phyloP scores from a whole-genome alignment of 2,797 vertebrate species.

The Typhlichthys eigenmanni region DNA sequence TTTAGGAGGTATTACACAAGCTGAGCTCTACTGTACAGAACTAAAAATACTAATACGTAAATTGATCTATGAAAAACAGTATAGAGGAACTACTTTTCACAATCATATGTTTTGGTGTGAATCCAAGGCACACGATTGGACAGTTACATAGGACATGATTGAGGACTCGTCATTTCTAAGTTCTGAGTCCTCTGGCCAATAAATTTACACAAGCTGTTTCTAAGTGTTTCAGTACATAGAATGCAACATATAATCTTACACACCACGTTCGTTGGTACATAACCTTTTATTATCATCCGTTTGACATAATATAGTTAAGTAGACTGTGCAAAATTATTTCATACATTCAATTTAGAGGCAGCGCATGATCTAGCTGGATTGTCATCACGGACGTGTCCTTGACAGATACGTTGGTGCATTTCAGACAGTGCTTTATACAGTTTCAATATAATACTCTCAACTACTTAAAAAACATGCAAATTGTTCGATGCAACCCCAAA shows the following conservation, averaged over 20 bases:
- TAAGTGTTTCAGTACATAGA: too few relatives aligned
- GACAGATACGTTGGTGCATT: slow-evolving; percentile 2
- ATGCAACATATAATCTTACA: not conserved
- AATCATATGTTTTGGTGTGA: not conserved
- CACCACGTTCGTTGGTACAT: slow-evolving; percentile 15
- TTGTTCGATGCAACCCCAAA: slow-evolving; percentile 11
- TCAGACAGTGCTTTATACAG: slow-evolving; percentile 6
- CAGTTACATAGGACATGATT: not conserved
- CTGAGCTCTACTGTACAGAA: not conserved
- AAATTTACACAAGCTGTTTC: not conserved
- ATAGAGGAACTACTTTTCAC: too few relatives aligned
- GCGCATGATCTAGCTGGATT: slow-evolving; percentile 11
- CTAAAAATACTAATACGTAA: not conserved
- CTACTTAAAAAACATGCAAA: not conserved
- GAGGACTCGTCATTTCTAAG: too few relatives aligned
- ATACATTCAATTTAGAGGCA: slow-evolving; percentile 55
- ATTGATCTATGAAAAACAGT: too few relatives aligned
- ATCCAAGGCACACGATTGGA: not conserved
- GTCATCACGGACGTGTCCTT: slow-evolving; percentile 7
- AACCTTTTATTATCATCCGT: slow-evolving; percentile 57
- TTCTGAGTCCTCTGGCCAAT: not conserved
- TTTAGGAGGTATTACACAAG: slow-evolving; percentile 17
- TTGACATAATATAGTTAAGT: slow-evolving; percentile 27
- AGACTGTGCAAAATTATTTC: slow-evolving; percentile 47
- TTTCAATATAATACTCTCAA: not conserved